Evolutionary conservation across 2,797 vertebrate genomes (phyloP), one percentile per base, ranked within the genome.

Genomic region (Hephaestus fuliginosus): DNA sequence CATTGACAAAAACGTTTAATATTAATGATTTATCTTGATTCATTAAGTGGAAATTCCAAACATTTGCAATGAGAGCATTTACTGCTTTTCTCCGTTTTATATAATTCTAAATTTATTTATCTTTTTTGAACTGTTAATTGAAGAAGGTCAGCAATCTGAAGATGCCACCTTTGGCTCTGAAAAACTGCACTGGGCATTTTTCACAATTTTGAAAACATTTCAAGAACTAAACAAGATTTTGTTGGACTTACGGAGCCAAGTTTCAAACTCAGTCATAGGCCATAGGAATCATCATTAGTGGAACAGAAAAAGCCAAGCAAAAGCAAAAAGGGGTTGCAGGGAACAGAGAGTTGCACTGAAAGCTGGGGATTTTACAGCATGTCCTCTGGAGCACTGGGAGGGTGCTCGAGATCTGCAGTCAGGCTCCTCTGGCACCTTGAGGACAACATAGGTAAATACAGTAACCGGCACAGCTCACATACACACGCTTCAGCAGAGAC

Each of bases 21-120:
- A 53, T 62, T 51, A 22, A 75, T 68, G 22, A 10, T 22, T 43
- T 74, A 22, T 58, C 64, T 33, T 28, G 1, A 44, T 73, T 44
- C 41, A 62, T 48, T 28, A 41, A 48, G 43, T 12, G 18, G 30
- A 73, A 25, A 43, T 52, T 13, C 28, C 17, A 57, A 36, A 66
- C 2, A 2, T 14, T 48, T 57, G 8, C 48, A 48, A 72, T 41
- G 1, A 2, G 1, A 28, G 10, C 33, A 58, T 63, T 39, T 52
- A 7, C 46, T n/a, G 12, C 13, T 25, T 58, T 1, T 36, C 12
- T 67, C 18, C 8, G 13, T 55, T 53, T 64, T 64, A 0, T 53
- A 17, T 14, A 0, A 36, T 44, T 28, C 68, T 43, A 44, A 5
- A 18, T 56, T 39, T 2, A 36, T 41, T 65, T 3, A 36, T 48